Evolutionary conservation across 2,113 vertebrate genomes (phyloP), one percentile per base, ranked within the genome.

Genomic region (Phaethon lepturus): DNA sequence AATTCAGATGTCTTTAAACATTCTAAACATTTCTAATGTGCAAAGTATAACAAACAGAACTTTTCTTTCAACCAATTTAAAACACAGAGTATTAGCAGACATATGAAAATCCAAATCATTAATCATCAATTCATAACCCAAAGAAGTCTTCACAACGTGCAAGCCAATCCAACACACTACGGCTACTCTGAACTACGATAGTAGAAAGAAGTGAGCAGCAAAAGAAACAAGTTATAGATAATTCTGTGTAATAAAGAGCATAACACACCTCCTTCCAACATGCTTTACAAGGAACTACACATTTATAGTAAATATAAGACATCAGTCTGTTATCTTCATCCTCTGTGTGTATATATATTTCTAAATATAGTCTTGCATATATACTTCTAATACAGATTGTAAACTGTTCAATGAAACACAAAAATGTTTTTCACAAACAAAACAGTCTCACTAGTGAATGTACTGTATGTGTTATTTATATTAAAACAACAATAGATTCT

Each of bases 401-500:
- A 56, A 88, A 29, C 18, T 56, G 19, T 56, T 52, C 17, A 76
- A 26, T 45, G 8, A 75, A 50, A 60, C 3, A 68, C 3, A 64
- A 58, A 88, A 58, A 16, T 1, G n/a, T 20, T 60, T 64, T 67
- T 49, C 19, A 28, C 17, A 42, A 22, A 40, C 31, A 74, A 23
- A 23, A 24, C 3, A 50, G 8, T 44, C 47, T 80, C 28, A n/a
- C 7, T 42, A 1, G 1, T 62, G 12, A 93, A 62, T 14, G 33
- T 6, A 59, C 45, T 63, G 1, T 75, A 74, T 23, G 12, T 50
- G 20, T 40, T 53, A 88, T 63, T 74, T 64, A 10, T 40, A 40
- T 35, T 73, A 90, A 96, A 67, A 17, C 35, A 86, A 74, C 29
- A 95, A n/a, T 64, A 93, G 77, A 35, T 91, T 72, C 85, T 66